Base-by-base conservation (phyloP, 2,888 invertebrate species). In the Bombylius major region DNA sequence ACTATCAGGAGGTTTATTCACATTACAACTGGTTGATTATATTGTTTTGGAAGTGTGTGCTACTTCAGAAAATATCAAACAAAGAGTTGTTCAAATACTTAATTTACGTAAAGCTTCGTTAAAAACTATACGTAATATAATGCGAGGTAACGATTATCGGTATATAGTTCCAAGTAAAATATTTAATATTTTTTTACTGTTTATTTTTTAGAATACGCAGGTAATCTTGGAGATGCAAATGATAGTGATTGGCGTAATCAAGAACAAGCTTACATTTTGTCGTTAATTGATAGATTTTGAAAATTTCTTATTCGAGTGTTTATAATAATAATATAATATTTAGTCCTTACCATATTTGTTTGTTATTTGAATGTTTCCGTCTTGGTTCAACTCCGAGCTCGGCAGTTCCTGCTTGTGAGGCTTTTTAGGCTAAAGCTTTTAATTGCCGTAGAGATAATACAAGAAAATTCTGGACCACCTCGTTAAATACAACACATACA, bases 1-100 rank as follows among this genome's bases (percentile, higher is more conserved):
- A 60, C 75, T 99, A 50, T 94, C 97, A 58, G 89, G 89, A 9
- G 99, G 99, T 0, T 78, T 99, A n/a, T 99, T 97, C 71, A 93
- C 94, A 0, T 78, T 99, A 55, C 98, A 99, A 75, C 79, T 96
- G 53, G 85, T 98, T 34, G 96, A 97, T 72, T 92, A 94, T 69
- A 86, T 89, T 58, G 82, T 90, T 65, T 75, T 91, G 56, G 90
- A 91, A 77, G 83, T 86, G 61, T 68, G 69, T 55, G 86, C 88
- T 5, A 82, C 84, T 14, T 77, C 86, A 0, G 79, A 79, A 8
- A 73, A 76, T 1, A 81, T 91, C 44, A 94, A 94, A 69, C 90
- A 92, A 68, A 79, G 94, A 57, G 89, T 95, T 1, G 82, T 89
- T 61, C 86, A 93, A 67, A 92, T 95, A 62, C 75, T 97, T 49